Base-by-base conservation (phyloP, 2,888 invertebrate species). In the Petrophora chlorosata region DNA sequence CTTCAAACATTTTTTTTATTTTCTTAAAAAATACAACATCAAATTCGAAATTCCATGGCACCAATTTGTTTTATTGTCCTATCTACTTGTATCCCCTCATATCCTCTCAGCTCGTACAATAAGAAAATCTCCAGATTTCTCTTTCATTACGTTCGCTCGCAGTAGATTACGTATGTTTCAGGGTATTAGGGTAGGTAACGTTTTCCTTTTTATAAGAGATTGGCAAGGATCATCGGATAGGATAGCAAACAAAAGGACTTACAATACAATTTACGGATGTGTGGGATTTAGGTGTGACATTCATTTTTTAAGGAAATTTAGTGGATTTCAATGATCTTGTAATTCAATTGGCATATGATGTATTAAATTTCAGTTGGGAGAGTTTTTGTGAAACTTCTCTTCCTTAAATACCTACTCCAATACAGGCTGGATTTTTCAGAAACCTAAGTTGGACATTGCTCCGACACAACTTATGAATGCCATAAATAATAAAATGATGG, bases 121-220 rank as follows among this genome's bases (percentile, higher is more conserved):
- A 38, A 38, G 43, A 43, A 44, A 50, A 40, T 44, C 43, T 50
- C 38, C 33, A 44, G 43, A 49, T 49, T 49, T 35, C 43, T 39
- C 34, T 50, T 50, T 50, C 39, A 50, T 50, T 50, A 50, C 43
- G 23, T 28, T 49, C 33, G 33, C 38, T 36, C 46, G 41, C 10
- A 49, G 65, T 68, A 70, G 76, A 79, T 79, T 77, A 79, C 67
- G 67, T 68, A 68, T 72, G 75, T 73, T 62, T 50, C 43, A 44
- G 49, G 53, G 62, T 65, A 72, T 65, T 63, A 63, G 61, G 65
- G 66, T 60, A 65, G 65, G 66, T 60, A 65, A 61, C 63, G 63
- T 66, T 75, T 65, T 68, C 72, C 73, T 79, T 78, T 74, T 57
- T 74, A 67, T 67, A 73, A 74, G 69, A 79, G 73, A 78, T 77